Evolutionary conservation across 2,797 vertebrate species (phyloP), one percentile per base, ranked within the genome.

Genomic region (Pangasius sanitwongsei): DNA sequence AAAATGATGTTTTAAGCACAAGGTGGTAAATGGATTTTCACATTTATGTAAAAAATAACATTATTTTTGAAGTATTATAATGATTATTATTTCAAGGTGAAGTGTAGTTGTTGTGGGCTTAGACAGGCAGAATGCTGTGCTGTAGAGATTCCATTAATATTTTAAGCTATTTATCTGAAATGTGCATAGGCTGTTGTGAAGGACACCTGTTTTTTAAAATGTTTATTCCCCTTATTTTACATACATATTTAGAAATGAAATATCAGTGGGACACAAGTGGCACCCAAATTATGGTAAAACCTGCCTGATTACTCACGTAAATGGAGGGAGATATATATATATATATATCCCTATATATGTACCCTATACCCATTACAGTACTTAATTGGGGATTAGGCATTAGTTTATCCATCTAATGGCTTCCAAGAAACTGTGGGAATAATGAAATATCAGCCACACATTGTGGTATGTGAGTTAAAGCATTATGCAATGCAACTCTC

Each of bases 401-500:
- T 5, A 12, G 53, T 31, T 61, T 63, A 13, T 63, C 12, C 28
- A 57, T 48, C 18, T 18, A 9, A 12, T 18, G 53, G 3, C 18
- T 18, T 48, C 11, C 59, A 48, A 78, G 41, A 13, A 53, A 67
- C 59, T 80, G 25, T 31, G 34, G 2, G 31, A 6, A 12, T 12
- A 44, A 6, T 48, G 28, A 82, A 83, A 72, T 57, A 72, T 83
- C 34, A 69, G 44, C 61, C 20, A 65, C 7, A 55, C 25, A 44
- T 44, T 88, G 67, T 18, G 44, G 6, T 48, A 74, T 57, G 61
- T 83, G 41, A 65, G 59, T 83, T 31, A 48, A 83, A 67, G 59
- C 61, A 16, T 87, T 53, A 67, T 81, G 11, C 12, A 63, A 34
- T 44, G 37, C 80, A 87, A 87, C 80, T 82, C 77, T 61, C 69